Base-by-base conservation (phyloP, 1,140 invertebrate species). In the Eubasilissa regina region DNA sequence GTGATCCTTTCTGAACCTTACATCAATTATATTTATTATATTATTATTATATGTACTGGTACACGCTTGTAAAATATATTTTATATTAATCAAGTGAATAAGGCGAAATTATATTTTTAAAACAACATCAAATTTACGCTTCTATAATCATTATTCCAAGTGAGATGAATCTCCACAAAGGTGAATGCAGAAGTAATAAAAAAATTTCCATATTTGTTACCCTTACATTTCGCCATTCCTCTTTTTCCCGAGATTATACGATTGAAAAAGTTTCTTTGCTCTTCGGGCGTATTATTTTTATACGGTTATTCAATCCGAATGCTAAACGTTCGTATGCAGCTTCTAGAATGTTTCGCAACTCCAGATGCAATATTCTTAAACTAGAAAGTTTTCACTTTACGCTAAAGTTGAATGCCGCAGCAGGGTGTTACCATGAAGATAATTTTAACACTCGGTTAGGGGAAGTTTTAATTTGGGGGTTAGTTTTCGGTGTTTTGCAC, bases 221-320 rank as follows among this genome's bases (percentile, higher is more conserved):
- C 25, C 6, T 35, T 35, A 1, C 6, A 35, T 35, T 35, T 35
- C 6, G 1, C 25, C 25, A 35, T 53, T 13, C 15, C 15, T 53
- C 51, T 53, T 15, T 12, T 15, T 12, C 15, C 51, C 12, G 15
- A 15, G 51, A 53, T 21, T 19, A 45, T 21, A 79, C 78, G 56
- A 80, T 80, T 80, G 79, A 80, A 80, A 80, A 80, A 80, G 60
- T 80, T 80, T 66, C 25, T 15, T 68, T 12, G 9, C 15, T 66
- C 77, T 56, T 35, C 21, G 77, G 78, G 72, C 47, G 53, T 76
- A 72, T 80, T 77, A 66, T 80, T 80, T 80, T 68, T 68, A 55
- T 75, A 51, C 43, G 60, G 43, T 73, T 75, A 70, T 73, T 77
- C 55, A 70, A 77, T 80, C 19, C 44, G 64, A 80, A 77, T 77